Evolutionary conservation across 2,113 vertebrate genomes (phyloP), one percentile per base, ranked within the genome.

Genomic region (Chloropsis hardwickii): DNA sequence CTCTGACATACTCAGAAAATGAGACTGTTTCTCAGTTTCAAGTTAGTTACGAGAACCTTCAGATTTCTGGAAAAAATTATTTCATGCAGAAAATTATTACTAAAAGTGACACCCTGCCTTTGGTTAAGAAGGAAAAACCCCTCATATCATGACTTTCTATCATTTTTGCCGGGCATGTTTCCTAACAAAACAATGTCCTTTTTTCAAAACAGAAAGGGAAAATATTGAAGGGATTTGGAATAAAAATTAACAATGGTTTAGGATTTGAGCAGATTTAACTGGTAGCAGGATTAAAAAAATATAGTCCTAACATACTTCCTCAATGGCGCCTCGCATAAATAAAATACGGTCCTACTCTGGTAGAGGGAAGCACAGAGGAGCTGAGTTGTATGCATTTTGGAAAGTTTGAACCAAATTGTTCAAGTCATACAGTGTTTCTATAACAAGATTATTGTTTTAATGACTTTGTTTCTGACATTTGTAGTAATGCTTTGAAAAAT

Each of bases 401-500:
- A 83, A 92, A 80, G 53, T 65, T 28, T 72, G 29, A 92, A 93
- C 48, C 15, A 69, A 90, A 86, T 58, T 14, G 50, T 72, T 83
- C 35, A 58, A 77, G 82, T 54, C 71, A 80, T 61, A 48, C 92
- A 83, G 16, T 56, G 35, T 88, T 95, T 93, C 77, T 71, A 14
- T 83, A 91, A 91, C 35, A 92, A 83, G 44, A 62, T 93, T 64
- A 40, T 74, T 95, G 54, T 90, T 88, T 33, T 74, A 88, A 93
- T 81, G 39, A 78, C 56, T 93, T 92, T 73, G 19, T 70, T 92
- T 91, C 87, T 91, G 72, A 71, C n/a, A 37, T 88, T 69, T 47
- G 21, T 64, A 21, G 5, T 69, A 85, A 53, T 69, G 42, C 33
- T 92, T 85, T 88, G 37, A 61, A 87, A 95, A 95, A 82, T 81